Percentiles rank a stretch among this genome's conserved stretches.
Evolutionary conservation across 2,888 invertebrate species (phyloP).

Genomic region (Ypsolopha sequella): DNA sequence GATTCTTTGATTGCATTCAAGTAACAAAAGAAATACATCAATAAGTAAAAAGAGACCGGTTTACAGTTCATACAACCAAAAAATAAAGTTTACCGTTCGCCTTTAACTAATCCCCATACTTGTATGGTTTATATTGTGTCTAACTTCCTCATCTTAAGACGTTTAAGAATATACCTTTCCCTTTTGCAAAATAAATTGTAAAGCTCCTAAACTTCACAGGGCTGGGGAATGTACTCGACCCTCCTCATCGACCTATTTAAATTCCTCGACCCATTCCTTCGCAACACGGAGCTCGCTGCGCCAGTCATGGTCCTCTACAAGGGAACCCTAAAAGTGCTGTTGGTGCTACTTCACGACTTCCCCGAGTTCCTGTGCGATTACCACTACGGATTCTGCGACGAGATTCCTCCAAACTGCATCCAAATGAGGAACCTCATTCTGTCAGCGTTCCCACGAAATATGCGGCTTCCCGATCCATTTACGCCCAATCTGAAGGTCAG

Average conservation of each 20-base stretch:
- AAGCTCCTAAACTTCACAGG: slow-evolving; percentile 47
- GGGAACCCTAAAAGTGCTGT: slow-evolving; percentile 92
- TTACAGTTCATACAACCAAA: too few relatives aligned
- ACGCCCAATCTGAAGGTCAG: slow-evolving; percentile 89
- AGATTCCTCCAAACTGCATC: slow-evolving; percentile 98
- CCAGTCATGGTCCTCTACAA: slow-evolving; percentile 96
- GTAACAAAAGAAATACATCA: too few relatives aligned
- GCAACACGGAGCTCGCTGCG: slow-evolving; percentile 96
- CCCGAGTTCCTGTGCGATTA: slow-evolving; percentile 99
- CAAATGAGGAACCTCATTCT: slow-evolving; percentile 98
- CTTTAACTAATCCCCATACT: too few relatives aligned
- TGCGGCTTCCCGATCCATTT: slow-evolving; percentile 98
- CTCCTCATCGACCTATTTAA: slow-evolving; percentile 96
- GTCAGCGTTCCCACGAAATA: slow-evolving; percentile 97
- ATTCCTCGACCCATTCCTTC: slow-evolving; percentile 95
- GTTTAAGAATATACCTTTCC: too few relatives aligned
- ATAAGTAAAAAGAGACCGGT: too few relatives aligned
- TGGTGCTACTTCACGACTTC: slow-evolving; percentile 97
- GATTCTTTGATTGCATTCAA: too few relatives aligned
- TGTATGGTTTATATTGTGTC: too few relatives aligned
- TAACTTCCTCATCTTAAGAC: too few relatives aligned
- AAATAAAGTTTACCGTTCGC: too few relatives aligned
- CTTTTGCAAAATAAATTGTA: background rate
- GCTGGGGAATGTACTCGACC: slow-evolving; percentile 98
- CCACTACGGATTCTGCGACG: slow-evolving; percentile 99